Evolutionary conservation across 1,140 invertebrate species (phyloP), one percentile per base, ranked within the genome.

Genomic region (Bombus polaris): DNA sequence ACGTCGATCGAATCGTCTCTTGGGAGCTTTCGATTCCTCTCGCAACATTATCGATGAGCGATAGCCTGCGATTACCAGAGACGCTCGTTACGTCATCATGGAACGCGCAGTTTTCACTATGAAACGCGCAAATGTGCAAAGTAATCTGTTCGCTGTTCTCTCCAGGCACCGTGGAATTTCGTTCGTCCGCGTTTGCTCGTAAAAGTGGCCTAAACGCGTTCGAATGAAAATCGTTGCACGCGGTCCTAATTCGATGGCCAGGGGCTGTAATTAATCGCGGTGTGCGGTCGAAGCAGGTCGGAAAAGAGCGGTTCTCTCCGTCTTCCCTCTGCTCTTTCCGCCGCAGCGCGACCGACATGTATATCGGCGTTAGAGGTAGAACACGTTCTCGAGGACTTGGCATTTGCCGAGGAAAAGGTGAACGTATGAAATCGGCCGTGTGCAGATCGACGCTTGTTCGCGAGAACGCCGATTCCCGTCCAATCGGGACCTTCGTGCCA

Each of bases 391-490:
- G 84, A 85, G 78, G 81, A 90, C 87, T 88, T 92, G 92, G 88
- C 89, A 92, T 92, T 93, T 93, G 88, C 84, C 77, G 81, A 83
- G 85, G 83, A 86, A 90, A 89, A 91, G 90, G 90, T 89, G 89
- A 92, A 89, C 90, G 87, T 88, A 87, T 89, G 87, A 86, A 71
- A 85, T 70, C 66, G 83, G 62, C n/a, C 32, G 71, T 44, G 39
- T 13, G 42, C n/a, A 37, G 57, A 65, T 87, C 42, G 35, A 32
- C 18, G 42, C n/a, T 62, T 10, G 8, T 37, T 39, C 59, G 39
- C 59, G 35, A 53, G 75, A 18, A 65, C 10, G 42, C 68, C 74
- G 74, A 83, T 88, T 74, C 57, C 75, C 85, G 85, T 82, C 73
- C 80, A 81, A 81, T 90, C 87, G 82, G 57, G 62, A 82, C 59